Percentiles rank a stretch among this genome's conserved stretches.
phyloP scores from a whole-genome alignment of 2,113 vertebrate species.

The Rhinoderma darwinii region DNA sequence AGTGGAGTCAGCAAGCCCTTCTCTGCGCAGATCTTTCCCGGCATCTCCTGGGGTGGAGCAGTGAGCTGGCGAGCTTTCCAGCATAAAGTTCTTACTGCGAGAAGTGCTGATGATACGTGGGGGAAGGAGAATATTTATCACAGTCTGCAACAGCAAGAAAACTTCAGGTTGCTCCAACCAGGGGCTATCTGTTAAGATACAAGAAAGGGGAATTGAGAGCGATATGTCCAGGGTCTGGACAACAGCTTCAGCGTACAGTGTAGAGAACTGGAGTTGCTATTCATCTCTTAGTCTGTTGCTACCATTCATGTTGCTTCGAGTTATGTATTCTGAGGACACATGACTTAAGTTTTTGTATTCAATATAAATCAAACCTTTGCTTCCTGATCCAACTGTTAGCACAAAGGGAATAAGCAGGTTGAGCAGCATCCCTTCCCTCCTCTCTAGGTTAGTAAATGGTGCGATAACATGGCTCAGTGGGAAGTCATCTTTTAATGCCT shows the following conservation, averaged over 20 bases:
- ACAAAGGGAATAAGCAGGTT: slow-evolving; percentile 98
- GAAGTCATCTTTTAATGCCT: slow-evolving; percentile 99
- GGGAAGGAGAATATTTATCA: slow-evolving; percentile 95
- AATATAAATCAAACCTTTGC: slow-evolving; percentile 90
- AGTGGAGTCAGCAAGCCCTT: slow-evolving; percentile 94
- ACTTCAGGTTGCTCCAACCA: slow-evolving; percentile 95
- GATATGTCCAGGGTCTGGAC: not conserved
- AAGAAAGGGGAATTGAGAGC: not conserved
- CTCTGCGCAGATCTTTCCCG: slow-evolving; percentile 89
- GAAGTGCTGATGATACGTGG: slow-evolving; percentile 97
- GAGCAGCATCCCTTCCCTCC: slow-evolving; percentile 98
- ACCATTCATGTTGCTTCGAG: not conserved
- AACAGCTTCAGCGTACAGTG: not conserved
- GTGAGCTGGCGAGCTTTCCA: slow-evolving; percentile 95
- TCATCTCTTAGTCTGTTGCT: not conserved
- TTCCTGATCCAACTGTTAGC: slow-evolving; percentile 97
- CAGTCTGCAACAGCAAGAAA: slow-evolving; percentile 93
- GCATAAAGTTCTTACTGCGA: slow-evolving; percentile 97
- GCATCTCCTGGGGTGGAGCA: slow-evolving; percentile 94
- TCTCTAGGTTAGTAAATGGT: slow-evolving; percentile 99
- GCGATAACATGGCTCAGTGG: slow-evolving; percentile 98
- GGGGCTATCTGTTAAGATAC: slow-evolving; percentile 83
- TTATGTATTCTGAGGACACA: not conserved
- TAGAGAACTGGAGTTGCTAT: not conserved
- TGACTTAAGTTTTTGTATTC: slow-evolving; percentile 27